These are phyloP conservation scores for Radopholus similis DNA, from an alignment of 1,140 invertebrate species.

Conservation along the genomic window DNA sequence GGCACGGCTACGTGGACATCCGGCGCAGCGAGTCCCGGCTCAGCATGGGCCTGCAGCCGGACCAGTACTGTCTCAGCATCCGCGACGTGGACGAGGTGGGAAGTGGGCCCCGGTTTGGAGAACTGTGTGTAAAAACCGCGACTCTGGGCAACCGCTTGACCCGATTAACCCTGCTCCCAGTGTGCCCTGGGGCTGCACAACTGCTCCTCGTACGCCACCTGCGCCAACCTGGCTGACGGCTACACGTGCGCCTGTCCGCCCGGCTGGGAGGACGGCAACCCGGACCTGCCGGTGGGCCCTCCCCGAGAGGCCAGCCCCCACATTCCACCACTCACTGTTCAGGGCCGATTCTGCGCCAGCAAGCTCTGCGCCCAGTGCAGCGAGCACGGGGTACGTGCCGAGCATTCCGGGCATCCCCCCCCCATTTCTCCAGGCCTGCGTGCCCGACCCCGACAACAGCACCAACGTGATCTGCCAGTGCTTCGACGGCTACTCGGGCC, in stretches of 20 bases:
- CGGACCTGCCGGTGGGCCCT: constrained; percentile 20
- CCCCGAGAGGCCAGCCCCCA: constrained; percentile 16
- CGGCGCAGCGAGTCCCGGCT: constrained; percentile 47
- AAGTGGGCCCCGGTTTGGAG: neutral
- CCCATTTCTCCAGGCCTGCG: constrained; percentile 38
- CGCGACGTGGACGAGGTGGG: constrained; percentile 48
- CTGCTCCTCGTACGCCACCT: constrained; percentile 56
- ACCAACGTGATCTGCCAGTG: constrained; percentile 57
- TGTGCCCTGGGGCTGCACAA: constrained; percentile 57
- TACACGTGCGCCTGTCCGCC: constrained; percentile 52
- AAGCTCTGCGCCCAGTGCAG: constrained; percentile 60
- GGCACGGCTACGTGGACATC: constrained; percentile 55
- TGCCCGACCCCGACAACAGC: constrained; percentile 53
- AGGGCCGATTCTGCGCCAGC: constrained; percentile 52
- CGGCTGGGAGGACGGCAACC: constrained; percentile 59
- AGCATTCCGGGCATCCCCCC: neutral
- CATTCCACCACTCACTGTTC: neutral
- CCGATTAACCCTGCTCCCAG: constrained; percentile 22
- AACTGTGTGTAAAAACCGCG: neutral
- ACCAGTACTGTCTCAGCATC: constrained; percentile 46
- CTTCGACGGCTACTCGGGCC: constrained; percentile 52
- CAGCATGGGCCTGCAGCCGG: constrained; percentile 44
- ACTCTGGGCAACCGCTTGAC: no score
- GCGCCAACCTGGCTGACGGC: constrained; percentile 47
- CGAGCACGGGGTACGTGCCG: constrained; percentile 28